A percentile compares a stretch with the other conserved stretches of the same genome.
Conservation (phyloP, 2,888 invertebrate species). For the Oeneis ivallda region DNA sequence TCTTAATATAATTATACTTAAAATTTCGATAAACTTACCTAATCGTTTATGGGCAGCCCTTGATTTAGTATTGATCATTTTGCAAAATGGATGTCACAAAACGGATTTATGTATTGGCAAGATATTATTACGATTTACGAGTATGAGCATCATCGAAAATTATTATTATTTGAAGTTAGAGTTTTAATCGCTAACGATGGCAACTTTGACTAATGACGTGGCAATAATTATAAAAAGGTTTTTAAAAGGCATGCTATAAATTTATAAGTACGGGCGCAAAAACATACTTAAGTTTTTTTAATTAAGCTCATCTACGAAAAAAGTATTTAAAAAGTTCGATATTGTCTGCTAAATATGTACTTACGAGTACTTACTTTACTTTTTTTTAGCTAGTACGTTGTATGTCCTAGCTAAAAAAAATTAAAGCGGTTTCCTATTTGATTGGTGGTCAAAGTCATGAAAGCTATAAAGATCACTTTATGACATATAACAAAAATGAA, state of each 20-base stretch:
- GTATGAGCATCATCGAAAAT: conserved; percentile 58
- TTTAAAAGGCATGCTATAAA: conserved; percentile 16
- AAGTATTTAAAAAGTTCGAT: no score
- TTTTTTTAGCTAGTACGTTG: no score
- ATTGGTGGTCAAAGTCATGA: no score
- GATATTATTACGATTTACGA: conserved; percentile 54
- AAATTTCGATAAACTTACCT: conserved; percentile 36
- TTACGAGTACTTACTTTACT: no score
- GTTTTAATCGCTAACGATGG: conserved; percentile 55
- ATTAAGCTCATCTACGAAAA: no score
- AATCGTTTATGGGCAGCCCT: conserved; percentile 20
- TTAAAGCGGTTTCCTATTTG: no score
- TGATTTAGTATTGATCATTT: conserved; percentile 19
- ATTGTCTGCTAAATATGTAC: no score
- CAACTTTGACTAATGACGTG: conserved; percentile 50
- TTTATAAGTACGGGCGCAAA: not conserved
- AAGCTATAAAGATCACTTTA: no score
- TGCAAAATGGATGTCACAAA: conserved; percentile 33
- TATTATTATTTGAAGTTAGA: conserved; percentile 58
- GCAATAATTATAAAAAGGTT: conserved; percentile 15
- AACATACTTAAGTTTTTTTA: no score
- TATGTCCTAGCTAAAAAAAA: no score
- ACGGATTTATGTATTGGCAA: conserved; percentile 36
- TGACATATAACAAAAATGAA: no score
- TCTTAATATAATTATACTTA: not conserved